These are phyloP conservation scores for Tricholaema leucomelas DNA, from an alignment of 2,113 vertebrate species.

Conservation along the genomic window DNA sequence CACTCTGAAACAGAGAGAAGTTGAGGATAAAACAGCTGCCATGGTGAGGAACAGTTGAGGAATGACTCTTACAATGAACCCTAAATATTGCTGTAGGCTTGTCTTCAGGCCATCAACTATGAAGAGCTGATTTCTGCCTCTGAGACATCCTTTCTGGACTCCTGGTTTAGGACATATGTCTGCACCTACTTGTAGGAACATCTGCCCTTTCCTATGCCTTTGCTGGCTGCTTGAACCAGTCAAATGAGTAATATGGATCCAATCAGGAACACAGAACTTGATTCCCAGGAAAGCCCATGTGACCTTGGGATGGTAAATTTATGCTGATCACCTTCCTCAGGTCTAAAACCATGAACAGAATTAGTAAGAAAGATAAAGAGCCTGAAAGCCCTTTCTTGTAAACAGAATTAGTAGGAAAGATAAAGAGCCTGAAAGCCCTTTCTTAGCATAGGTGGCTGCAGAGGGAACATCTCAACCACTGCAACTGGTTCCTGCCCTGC, in stretches of 20 bases:
- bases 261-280: neutral
- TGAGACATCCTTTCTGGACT: neutral
- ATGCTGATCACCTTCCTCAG: neutral
- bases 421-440: neutral
- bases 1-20: neutral
- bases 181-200: neutral
- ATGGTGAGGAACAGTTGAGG: neutral
- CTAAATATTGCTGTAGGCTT: neutral
- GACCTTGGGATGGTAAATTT: neutral
- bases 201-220: neutral
- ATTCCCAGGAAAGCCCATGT: rapidly evolving
- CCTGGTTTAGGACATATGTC: neutral
- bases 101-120: neutral
- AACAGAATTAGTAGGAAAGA: neutral
- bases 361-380: neutral
- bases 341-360: neutral
- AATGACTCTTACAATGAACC: neutral
- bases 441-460: neutral
- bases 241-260: neutral
- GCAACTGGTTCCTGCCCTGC: neutral
- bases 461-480: neutral
- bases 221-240: neutral
- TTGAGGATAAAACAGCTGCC: neutral
- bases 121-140: neutral
- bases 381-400: neutral